Conservation (phyloP, 1,140 invertebrate species). For the Meteorus sp. region DNA sequence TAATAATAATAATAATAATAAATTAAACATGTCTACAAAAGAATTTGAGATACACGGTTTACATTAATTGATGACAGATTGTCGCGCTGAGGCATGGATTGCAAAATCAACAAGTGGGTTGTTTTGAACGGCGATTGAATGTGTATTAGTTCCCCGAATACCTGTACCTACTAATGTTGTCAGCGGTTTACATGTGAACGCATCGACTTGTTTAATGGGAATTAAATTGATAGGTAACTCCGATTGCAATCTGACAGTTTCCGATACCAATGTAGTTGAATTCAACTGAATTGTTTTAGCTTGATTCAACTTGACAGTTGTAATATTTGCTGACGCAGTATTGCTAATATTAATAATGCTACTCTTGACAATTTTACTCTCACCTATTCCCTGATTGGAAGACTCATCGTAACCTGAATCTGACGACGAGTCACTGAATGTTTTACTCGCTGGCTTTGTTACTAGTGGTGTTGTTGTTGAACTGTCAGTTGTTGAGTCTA, state of each 20-base stretch:
- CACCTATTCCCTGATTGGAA: conserved; percentile 59
- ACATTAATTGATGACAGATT: conserved; percentile 57
- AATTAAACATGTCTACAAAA: conserved; percentile 54
- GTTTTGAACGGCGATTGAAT: conserved; percentile 33
- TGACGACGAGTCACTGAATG: conserved; percentile 65
- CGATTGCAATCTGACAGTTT: conserved; percentile 42
- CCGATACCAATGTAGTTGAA: conserved; percentile 37
- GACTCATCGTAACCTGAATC: conserved; percentile 69
- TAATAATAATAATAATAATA: conserved; percentile 29
- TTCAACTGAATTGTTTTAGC: conserved; percentile 40
- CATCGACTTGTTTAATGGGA: conserved; percentile 44
- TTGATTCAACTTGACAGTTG: conserved; percentile 32
- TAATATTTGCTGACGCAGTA: too few species aligned
- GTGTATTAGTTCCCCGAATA: conserved; percentile 30
- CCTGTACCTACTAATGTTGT: conserved; percentile 32
- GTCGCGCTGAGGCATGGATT: conserved; percentile 51
- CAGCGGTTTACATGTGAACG: conserved; percentile 46
- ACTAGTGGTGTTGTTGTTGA: too few species aligned
- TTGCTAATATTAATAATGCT: conserved; percentile 19
- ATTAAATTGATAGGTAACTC: conserved; percentile 43
- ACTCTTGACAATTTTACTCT: conserved; percentile 44
- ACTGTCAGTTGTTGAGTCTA: conserved; percentile 44
- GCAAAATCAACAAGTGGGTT: conserved; percentile 54
- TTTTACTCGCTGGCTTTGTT: conserved; percentile 48
- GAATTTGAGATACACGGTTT: too few species aligned